Base-by-base conservation (phyloP, 2,113 vertebrate species). In the Thomomys bottae region DNA sequence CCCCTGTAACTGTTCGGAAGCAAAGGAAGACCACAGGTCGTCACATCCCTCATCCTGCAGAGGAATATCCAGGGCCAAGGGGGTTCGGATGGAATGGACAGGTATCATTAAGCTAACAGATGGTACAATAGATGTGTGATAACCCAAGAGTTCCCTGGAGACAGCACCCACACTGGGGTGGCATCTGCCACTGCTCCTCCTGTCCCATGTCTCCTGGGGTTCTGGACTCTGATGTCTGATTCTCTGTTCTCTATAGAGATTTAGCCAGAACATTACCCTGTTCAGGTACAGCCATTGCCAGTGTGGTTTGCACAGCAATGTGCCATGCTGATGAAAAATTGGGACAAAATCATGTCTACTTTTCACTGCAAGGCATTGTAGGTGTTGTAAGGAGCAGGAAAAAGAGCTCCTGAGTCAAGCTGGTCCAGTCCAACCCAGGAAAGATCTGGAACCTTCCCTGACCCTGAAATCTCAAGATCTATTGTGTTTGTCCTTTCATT, bases 81-180 rank as follows among this genome's bases (percentile, higher is more conserved):
- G 64, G 84, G 87, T 78, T 67, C 67, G 87, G 81, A 54, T 54
- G 89, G 77, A 84, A 76, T 4, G 67, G 78, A 68, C 89, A 84
- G 64, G 57, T 80, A 32, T 82, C 77, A 91, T 78, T 90, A 92
- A 86, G 80, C 93, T 79, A 63, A 75, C 86, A 12, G 14, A 38
- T 63, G 42, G 67, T 68, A 64, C 85, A 59, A 40, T 32, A 89
- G 66, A 72, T 1, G 8, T 0, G 0, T 18, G 42, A 45, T 40
- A 73, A 36, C 72, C 26, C 7, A 9, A 30, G 71, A 77, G 59
- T 21, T 86, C 72, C 59, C 72, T 28, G 10, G 76, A 57, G 86
- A 72, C 80, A 49, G 42, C 0, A 1, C 80, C 73, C 88, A 84
- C 61, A 23, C 63, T 0, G 34, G 5, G 0, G n/a, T 54, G 49